These are phyloP conservation scores for Pangasius macronema DNA, from an alignment of 2,797 vertebrate genomes.

Conservation along the genomic window DNA sequence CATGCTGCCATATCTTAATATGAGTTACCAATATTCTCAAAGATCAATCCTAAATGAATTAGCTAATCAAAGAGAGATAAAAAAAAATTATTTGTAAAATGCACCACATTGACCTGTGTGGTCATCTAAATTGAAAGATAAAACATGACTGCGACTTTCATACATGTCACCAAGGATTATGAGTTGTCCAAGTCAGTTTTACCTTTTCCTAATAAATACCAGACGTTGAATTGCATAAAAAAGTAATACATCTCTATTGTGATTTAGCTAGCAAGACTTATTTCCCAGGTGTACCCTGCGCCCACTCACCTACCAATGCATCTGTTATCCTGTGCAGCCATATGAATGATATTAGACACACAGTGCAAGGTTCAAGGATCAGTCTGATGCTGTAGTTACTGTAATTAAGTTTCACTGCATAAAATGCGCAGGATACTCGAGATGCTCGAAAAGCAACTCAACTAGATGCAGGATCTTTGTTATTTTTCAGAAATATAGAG, in stretches of 20 bases:
- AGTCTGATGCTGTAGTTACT: not conserved
- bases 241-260: not conserved
- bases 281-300: not conserved
- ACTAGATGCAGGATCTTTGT: not conserved
- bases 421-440: not conserved
- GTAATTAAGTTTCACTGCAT: not conserved
- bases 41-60: not conserved
- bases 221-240: not conserved
- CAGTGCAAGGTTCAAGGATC: not conserved
- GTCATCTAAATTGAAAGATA: not conserved
- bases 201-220: too few relatives aligned
- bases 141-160: too few relatives aligned
- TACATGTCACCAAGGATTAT: too few relatives aligned
- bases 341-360: not conserved
- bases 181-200: too few relatives aligned
- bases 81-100: not conserved
- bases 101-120: not conserved
- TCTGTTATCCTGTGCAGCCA: not conserved
- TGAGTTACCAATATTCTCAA: not conserved
- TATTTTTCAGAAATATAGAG: not conserved
- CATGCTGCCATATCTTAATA: not conserved
- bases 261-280: conserved; percentile 2
- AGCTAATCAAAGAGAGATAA: not conserved
- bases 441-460: not conserved
- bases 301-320: not conserved